phyloP scores from a whole-genome alignment of 2,113 vertebrate genomes.

The Clarias batrachus region DNA sequence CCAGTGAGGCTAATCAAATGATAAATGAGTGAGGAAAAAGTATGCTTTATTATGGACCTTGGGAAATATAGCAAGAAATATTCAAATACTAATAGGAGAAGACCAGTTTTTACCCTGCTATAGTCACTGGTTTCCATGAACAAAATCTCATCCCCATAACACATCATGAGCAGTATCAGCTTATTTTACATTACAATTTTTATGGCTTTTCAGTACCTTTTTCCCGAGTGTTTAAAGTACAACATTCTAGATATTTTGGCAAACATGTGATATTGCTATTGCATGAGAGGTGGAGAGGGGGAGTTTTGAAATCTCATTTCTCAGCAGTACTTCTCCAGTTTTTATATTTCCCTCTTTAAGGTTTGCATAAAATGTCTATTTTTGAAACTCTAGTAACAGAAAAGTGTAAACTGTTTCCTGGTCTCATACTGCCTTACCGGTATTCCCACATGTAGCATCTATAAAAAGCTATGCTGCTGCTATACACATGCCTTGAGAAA shows the following conservation, averaged over 20 bases:
- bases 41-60: conserved; percentile 23
- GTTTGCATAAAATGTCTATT: background rate
- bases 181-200: background rate
- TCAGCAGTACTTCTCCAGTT: background rate
- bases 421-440: background rate
- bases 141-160: background rate
- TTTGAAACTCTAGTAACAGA: background rate
- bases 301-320: background rate
- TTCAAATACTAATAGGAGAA: conserved; percentile 12
- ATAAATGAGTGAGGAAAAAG: conserved; percentile 41
- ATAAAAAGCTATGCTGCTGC: background rate
- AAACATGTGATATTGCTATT: background rate
- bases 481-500: background rate
- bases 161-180: background rate
- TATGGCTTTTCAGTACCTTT: background rate
- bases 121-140: background rate
- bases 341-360: conserved; percentile 4
- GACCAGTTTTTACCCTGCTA: background rate
- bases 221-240: background rate
- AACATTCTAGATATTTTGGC: background rate
- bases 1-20: conserved; percentile 47
- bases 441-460: background rate
- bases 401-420: background rate
- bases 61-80: conserved; percentile 31
- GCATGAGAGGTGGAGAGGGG: too few species aligned